A percentile compares a stretch with the other conserved stretches of the same genome.
Conservation (phyloP, 1,140 invertebrate species). For the Harlomillsia oculata region DNA sequence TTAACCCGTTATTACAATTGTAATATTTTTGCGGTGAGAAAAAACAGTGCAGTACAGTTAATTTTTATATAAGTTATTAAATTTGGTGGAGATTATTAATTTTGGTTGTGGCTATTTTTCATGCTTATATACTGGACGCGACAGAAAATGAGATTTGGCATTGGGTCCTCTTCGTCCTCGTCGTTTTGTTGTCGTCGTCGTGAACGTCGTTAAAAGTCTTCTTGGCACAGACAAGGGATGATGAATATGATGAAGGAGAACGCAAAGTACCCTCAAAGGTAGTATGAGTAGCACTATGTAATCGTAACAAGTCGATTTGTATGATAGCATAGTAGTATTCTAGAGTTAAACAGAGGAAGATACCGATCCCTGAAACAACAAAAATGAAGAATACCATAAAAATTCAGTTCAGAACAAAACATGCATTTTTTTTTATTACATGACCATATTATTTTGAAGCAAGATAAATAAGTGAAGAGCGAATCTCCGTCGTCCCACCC, state of each 20-base stretch:
- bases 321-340: conserved; percentile 10
- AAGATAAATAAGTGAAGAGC: too few species aligned
- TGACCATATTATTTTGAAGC: too few species aligned
- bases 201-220: too few species aligned
- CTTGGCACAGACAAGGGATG: conserved; percentile 29
- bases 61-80: too few species aligned
- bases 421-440: neutral
- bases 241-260: conserved; percentile 24
- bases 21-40: too few species aligned
- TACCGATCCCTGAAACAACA: conserved; percentile 16
- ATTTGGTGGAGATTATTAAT: too few species aligned
- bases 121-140: too few species aligned
- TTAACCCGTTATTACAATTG: too few species aligned
- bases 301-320: conserved; percentile 11
- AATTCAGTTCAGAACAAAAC: neutral
- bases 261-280: conserved; percentile 16
- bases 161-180: conserved; percentile 26
- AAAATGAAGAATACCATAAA: neutral
- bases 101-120: too few species aligned
- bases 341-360: conserved; percentile 20
- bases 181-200: too few species aligned
- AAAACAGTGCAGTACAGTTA: too few species aligned
- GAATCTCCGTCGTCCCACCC: too few species aligned
- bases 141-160: conserved; percentile 28
- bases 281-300: conserved; percentile 11